Evolutionary conservation across 2,797 vertebrate genomes (phyloP), one percentile per base, ranked within the genome.

Genomic region (Catostomus latipinnis): DNA sequence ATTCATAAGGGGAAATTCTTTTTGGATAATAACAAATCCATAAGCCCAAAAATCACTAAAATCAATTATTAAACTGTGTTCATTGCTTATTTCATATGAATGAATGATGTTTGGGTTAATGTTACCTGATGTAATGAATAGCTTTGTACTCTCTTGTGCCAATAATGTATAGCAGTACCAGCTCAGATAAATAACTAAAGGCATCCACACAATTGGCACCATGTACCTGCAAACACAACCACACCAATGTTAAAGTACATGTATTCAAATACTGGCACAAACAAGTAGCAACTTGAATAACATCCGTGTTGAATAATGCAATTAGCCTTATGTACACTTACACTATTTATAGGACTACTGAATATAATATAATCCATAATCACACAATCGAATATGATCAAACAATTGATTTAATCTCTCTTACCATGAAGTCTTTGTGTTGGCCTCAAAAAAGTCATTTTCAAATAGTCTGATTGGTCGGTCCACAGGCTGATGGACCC

Each of bases 401-500:
- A 16, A 5, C 10, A 53, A 53, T 53, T 1, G 5, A 60, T 10
- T 10, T 34, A 13, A 63, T 63, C 50, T 46, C 54, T 61, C 22
- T 8, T 89, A 99, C 98, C 98, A 99, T 5, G 95, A 93, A 0
- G 98, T 96, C 90, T 97, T 99, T 88, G 96, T 97, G 88, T 95
- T 88, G 77, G 93, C 92, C 88, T 99, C 98, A 0, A 99, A 9
- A 58, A 99, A 76, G 73, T 97, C 91, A 0, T 96, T 98, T 57
- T 96, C 93, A 86, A 99, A 99, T 81, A 99, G 94, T 81, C 98
- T 93, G 85, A 99, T 97, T 2, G 97, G 97, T 62, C 96, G 91
- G 85, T 96, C 94, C 43, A 99, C 96, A 0, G 98, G 98, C 87
- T 99, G 97, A 86, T 98, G 97, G 46, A 99, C 97, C 98, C 98